Evolutionary conservation across 37 sponge, comb jelly and placozoan genomes (phyloP).

Genomic region (Cladorhizidae sp.): DNA sequence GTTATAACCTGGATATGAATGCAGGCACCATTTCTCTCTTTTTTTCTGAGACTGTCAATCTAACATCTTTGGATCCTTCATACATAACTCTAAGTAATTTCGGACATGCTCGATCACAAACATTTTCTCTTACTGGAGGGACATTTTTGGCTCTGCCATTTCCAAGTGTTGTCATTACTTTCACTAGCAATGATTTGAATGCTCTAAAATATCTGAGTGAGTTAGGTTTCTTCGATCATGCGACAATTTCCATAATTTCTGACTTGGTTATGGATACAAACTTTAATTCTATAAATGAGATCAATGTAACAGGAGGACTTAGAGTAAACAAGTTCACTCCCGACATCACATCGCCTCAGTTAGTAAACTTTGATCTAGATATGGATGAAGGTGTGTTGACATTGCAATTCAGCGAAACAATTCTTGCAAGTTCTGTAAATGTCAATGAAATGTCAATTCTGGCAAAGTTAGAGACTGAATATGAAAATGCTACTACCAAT

Average conservation of each 20-base stretch:
- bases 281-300: conserved; percentile 9
- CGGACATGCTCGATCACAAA: neutral
- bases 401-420: conserved; percentile 83
- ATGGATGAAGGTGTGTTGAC: conserved; percentile 61
- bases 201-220: conserved; percentile 53
- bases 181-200: conserved; percentile 66
- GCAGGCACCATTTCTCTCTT: conserved; percentile 50
- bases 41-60: conserved; percentile 80
- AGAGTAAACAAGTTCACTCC: conserved; percentile 39
- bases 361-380: conserved; percentile 73
- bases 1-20: conserved; percentile 79
- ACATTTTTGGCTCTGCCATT: conserved; percentile 25
- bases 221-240: conserved; percentile 58
- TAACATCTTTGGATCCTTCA: conserved; percentile 36
- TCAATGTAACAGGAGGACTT: conserved; percentile 9
- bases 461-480: neutral
- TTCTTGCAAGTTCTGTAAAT: conserved; percentile 54
- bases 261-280: conserved; percentile 62
- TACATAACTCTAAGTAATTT: conserved; percentile 49
- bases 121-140: conserved; percentile 74
- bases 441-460: conserved; percentile 57
- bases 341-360: conserved; percentile 66
- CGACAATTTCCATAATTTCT: conserved; percentile 51
- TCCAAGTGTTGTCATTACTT: conserved; percentile 34
- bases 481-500: neutral